These are phyloP conservation scores for Gibbula magus DNA, from an alignment of 2,888 invertebrate genomes.

Conservation along the genomic window DNA sequence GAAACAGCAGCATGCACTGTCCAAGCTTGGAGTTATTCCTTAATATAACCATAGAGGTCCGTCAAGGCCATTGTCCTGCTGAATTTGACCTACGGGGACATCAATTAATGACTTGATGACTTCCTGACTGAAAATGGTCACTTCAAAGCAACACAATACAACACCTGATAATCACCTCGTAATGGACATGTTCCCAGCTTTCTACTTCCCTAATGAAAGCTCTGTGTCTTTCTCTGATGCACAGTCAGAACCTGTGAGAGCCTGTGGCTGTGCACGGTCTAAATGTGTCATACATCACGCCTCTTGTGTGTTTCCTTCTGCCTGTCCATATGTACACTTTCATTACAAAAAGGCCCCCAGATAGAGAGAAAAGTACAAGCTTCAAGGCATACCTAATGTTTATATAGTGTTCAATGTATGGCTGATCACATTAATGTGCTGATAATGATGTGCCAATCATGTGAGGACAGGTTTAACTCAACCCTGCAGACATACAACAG, in stretches of 20 bases:
- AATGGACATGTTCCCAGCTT: background rate
- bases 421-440: background rate
- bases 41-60: no score
- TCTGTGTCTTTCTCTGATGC: background rate
- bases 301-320: background rate
- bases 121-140: background rate
- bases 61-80: no score
- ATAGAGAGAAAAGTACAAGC: background rate
- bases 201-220: background rate
- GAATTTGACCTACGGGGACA: background rate
- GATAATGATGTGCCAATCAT: background rate
- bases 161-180: background rate
- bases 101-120: slow-evolving; percentile 4
- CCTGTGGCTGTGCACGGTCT: background rate
- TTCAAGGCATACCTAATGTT: background rate
- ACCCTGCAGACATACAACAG: background rate
- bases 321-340: slow-evolving; percentile 3
- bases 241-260: background rate
- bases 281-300: slow-evolving; percentile 4
- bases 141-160: background rate
- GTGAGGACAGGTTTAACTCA: no score
- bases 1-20: no score
- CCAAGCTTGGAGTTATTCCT: no score
- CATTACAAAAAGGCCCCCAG: background rate
- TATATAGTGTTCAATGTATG: background rate